Base-by-base conservation (phyloP, 1,140 invertebrate species). In the Drosophila ananassae region DNA sequence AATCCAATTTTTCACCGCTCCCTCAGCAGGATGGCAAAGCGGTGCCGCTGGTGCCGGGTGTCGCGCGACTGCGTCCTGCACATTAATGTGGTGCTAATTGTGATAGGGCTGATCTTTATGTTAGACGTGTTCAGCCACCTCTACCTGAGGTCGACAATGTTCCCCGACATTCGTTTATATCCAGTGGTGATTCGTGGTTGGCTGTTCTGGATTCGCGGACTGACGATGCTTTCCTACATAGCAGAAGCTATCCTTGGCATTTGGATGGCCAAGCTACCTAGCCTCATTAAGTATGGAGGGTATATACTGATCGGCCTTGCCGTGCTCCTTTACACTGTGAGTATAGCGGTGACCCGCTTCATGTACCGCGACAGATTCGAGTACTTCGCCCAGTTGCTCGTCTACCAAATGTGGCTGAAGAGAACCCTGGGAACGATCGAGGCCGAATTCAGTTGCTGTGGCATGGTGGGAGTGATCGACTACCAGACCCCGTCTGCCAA, bases 71-170 rank as follows among this genome's bases (percentile, higher is more conserved):
- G 53, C 7, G 50, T 89, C 24, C 47, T 69, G 47, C 74, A 87
- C 57, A 53, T 63, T 3, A 79, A 87, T 41, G 47, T 73, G 2
- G 3, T 79, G 3, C 28, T 83, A 13, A n/a, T 82, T 0, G 56
- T 39, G 9, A 51, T 73, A 12, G 67, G 56, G 6, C 21, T 79
- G 44, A 56, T 89, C 30, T 71, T 87, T 3, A n/a, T 75, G 10
- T 7, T 76, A 13, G 79, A 76, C 48, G 60, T 87, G 2, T 60
- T 64, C 22, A 53, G 71, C 39, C 83, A 87, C 44, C 2, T 47
- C 1, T 48, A 58, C 1, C 5, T 72, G 1, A 53, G 13, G 34
- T 0, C 32, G 0, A 17, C 9, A 1, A 51, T 47, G 10, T 59
- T 83, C 10, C 12, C 17, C 2, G 21, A 24, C 7, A 4, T 75